A percentile compares a stretch with the other conserved stretches of the same genome.
Evolutionary conservation across 2,797 vertebrate genomes (phyloP).

Genomic region (Tadarida brasiliensis): DNA sequence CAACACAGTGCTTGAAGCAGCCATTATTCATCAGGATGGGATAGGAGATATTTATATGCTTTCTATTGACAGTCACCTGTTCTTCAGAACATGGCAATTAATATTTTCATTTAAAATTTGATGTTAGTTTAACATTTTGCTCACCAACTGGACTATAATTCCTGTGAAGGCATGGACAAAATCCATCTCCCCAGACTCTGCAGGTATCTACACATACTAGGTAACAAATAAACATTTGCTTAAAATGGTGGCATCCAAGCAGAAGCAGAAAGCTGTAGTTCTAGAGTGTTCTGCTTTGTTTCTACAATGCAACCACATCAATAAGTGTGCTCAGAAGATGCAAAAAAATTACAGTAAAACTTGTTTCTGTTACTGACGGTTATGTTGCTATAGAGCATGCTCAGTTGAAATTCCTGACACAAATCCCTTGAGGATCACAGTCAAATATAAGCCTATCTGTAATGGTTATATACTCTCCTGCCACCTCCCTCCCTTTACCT

Average conservation of each 20-base stretch:
- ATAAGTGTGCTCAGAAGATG: not conserved
- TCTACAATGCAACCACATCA: not conserved
- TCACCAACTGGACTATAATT: not conserved
- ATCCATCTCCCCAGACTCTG: not conserved
- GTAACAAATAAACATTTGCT: constrained; percentile 31
- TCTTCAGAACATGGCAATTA: not conserved
- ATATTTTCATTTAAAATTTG: constrained; percentile 23
- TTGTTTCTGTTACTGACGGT: not conserved
- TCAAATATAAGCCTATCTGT: not conserved
- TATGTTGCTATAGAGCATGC: not conserved
- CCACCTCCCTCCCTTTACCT: not conserved
- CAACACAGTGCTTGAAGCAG: not conserved
- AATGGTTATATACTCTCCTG: not conserved
- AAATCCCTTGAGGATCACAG: not conserved
- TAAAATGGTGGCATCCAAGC: not conserved
- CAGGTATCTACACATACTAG: not conserved
- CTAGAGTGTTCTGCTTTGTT: not conserved
- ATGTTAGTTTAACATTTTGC: constrained; percentile 16
- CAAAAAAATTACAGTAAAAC: not conserved
- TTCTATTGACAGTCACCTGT: not conserved
- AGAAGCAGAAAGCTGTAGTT: not conserved
- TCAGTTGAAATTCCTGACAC: not conserved
- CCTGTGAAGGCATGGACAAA: not conserved
- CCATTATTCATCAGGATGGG: not conserved
- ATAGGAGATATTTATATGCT: not conserved